Base-by-base conservation (phyloP, 2,888 invertebrate genomes). In the Eubasilissa splendida region DNA sequence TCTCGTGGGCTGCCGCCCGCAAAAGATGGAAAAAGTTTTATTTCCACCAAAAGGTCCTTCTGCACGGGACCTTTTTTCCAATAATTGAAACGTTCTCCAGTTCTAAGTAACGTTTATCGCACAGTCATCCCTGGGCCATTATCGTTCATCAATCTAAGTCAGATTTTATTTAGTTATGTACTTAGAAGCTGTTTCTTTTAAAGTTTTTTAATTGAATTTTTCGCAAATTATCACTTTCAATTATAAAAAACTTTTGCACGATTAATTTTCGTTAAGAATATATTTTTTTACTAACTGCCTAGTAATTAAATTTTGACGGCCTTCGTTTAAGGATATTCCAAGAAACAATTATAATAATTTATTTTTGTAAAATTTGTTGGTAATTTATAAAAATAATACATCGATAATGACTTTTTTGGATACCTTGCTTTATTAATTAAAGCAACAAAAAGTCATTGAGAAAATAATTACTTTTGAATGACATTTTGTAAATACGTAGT, bases 91-190 rank as follows among this genome's bases (percentile, higher is more conserved):
- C 71, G 76, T 80, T 80, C 75, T 80, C 74, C 80, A 12, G 66
- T 65, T 59, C 53, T 77, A 77, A 66, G 76, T 65, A 53, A 33
- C 68, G 70, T 80, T 82, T 82, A 79, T 76, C 76, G 80, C 80
- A 31, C 31, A 70, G 82, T 82, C 82, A 82, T 80, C 79, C 63
- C 63, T 42, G 42, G 63, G 50, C 63, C 77, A 82, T 80, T 82
- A 82, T 80, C 75, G 60, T 70, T 77, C 82, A 82, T 82, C 78
- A 82, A 82, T 82, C 82, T 70, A 71, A 79, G 81, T 81, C 81
- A 71, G 42, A 33, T 63, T 53, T 78, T 78, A 78, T 78, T 78
- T 77, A 70, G 68, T 70, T 63, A 73, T 71, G n/a, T 74, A 74
- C 59, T 68, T 14, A 50, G 10, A 68, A 68, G 33, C 68, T 68